phyloP scores from a whole-genome alignment of 2,888 invertebrate species.

The Scaeva pyrastri region DNA sequence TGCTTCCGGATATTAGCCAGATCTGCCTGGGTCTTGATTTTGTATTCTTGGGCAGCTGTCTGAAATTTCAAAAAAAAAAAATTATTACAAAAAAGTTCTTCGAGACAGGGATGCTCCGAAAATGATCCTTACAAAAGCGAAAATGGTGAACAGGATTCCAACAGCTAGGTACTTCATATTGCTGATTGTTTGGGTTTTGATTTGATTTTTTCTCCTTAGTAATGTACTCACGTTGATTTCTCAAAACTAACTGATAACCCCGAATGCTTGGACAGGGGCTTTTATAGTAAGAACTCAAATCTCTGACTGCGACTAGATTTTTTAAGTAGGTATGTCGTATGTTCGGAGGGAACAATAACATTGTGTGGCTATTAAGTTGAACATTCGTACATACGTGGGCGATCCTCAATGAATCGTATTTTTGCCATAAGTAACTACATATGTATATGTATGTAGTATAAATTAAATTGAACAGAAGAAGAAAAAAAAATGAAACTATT shows the following conservation, averaged over 20 bases:
- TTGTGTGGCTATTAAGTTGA: slow-evolving; percentile 57
- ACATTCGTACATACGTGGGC: slow-evolving; percentile 44
- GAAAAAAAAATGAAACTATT: slow-evolving; percentile 38
- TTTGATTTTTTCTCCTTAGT: not conserved
- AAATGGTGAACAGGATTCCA: slow-evolving; percentile 80
- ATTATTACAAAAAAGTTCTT: not conserved
- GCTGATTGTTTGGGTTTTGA: slow-evolving; percentile 48
- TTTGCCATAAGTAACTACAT: too few relatives aligned
- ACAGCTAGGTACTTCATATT: slow-evolving; percentile 81
- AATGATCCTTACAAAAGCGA: slow-evolving; percentile 81
- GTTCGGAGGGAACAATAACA: slow-evolving; percentile 38
- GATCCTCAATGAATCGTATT: slow-evolving; percentile 44
- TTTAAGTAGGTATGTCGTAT: not conserved
- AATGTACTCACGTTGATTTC: slow-evolving; percentile 61
- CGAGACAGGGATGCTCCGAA: not conserved
- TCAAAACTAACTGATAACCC: slow-evolving; percentile 76
- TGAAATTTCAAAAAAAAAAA: slow-evolving; percentile 54
- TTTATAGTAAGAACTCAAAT: slow-evolving; percentile 74
- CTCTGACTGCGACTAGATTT: slow-evolving; percentile 18
- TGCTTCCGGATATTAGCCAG: slow-evolving; percentile 82
- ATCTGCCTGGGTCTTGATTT: slow-evolving; percentile 82
- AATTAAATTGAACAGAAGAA: slow-evolving; percentile 46
- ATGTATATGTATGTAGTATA: too few relatives aligned
- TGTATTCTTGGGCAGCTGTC: slow-evolving; percentile 81
- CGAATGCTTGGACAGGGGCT: slow-evolving; percentile 40